Evolutionary conservation across 2,888 invertebrate genomes (phyloP).

Genomic region (Stomorhina lunata): DNA sequence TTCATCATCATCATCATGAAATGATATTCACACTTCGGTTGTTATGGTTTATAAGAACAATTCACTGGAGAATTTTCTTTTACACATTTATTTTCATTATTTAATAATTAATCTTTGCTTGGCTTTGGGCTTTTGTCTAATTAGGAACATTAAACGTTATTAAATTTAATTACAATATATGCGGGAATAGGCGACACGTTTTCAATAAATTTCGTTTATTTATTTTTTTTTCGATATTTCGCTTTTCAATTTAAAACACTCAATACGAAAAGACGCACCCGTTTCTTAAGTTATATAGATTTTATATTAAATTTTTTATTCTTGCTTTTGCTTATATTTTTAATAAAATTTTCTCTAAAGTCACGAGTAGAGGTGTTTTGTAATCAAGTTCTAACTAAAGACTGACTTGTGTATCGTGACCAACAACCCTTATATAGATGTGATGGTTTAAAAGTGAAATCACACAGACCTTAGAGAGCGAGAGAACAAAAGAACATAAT

Average conservation of each 20-base stretch:
- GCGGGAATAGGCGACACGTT: slow-evolving; percentile 46
- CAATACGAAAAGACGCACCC: slow-evolving; percentile 67
- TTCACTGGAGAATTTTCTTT: slow-evolving; percentile 38
- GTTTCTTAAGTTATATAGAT: slow-evolving; percentile 58
- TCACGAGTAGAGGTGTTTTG: slow-evolving; percentile 51
- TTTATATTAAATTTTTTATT: slow-evolving; percentile 51
- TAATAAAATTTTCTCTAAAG: slow-evolving; percentile 32
- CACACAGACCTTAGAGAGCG: slow-evolving; percentile 17
- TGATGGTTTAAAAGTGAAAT: slow-evolving; percentile 55
- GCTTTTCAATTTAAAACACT: slow-evolving; percentile 40
- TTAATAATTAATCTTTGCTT: slow-evolving; percentile 5
- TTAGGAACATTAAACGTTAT: slow-evolving; percentile 67
- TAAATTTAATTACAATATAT: slow-evolving; percentile 56
- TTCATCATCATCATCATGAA: no score
- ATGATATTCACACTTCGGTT: slow-evolving; percentile 56
- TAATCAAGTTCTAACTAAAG: slow-evolving; percentile 71
- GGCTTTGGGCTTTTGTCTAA: slow-evolving; percentile 49
- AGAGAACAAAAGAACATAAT: slow-evolving; percentile 3
- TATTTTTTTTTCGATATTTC: slow-evolving; percentile 22
- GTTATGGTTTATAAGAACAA: slow-evolving; percentile 36
- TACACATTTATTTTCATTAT: not conserved
- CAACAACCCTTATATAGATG: slow-evolving; percentile 73
- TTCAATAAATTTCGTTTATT: slow-evolving; percentile 32
- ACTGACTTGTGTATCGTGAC: slow-evolving; percentile 71
- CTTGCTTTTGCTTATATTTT: slow-evolving; percentile 50